Evolutionary conservation across 2,797 vertebrate genomes (phyloP), one percentile per base, ranked within the genome.

Genomic region (Neosilurus hyrtlii): DNA sequence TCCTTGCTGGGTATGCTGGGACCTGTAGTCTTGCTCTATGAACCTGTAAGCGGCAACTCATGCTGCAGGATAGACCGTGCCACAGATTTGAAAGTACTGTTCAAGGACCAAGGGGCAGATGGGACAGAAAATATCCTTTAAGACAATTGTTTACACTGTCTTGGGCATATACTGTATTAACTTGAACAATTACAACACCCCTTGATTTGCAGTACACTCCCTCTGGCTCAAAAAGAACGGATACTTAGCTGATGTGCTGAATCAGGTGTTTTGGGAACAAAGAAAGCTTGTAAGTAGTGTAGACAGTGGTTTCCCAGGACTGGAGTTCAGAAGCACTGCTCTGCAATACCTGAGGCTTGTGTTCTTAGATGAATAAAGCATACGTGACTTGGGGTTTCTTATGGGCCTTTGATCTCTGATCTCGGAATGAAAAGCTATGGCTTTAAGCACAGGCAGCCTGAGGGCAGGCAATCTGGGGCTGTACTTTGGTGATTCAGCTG

Each of bases 401-500:
- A 15, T 63, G 51, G n/a, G 62, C 56, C 65, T 30, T 80, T 85
- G 84, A 52, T 83, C 61, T 81, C 75, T 77, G 74, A 77, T 62
- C 57, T 81, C 49, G 79, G 82, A 79, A 56, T 54, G 37, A 80
- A 61, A 57, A 76, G 72, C 26, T 79, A 30, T 52, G 26, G 66
- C 71, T 81, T 82, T 80, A 80, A 73, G 30, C 52, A 84, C 56
- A 77, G 51, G 70, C 72, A 77, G 77, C 80, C 56, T 6, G 54
- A 63, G 72, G 72, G 67, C 24, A 18, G 65, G 26, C 67, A 77
- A 54, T 84, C 30, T 82, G 52, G 62, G 59, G n/a, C 59, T 86
- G 65, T 81, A 86, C 82, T 77, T 30, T 82, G 24, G 24, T 82
- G 86, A 87, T 59, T 84, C 65, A 83, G 74, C 84, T 51, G 56